Percentiles rank a stretch among this genome's conserved stretches.
Conservation (phyloP, 2,888 invertebrate genomes). For the Ennomos fuscantarius region DNA sequence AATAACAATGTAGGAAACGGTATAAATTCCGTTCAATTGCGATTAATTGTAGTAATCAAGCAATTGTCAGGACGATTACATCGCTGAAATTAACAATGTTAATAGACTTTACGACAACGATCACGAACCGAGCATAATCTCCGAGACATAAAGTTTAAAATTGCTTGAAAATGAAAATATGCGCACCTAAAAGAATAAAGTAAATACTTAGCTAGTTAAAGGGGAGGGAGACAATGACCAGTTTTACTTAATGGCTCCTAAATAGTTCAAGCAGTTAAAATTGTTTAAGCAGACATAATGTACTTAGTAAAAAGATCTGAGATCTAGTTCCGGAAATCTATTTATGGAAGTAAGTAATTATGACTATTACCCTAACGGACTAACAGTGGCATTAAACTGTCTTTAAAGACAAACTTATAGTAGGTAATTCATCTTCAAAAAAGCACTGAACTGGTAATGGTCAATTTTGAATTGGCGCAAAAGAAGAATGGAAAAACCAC, state of each 20-base stretch:
- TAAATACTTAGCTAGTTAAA: slow-evolving; percentile 61
- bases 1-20: slow-evolving; percentile 66
- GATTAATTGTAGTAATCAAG: slow-evolving; percentile 83
- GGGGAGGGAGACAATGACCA: slow-evolving; percentile 64
- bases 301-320: slow-evolving; percentile 14
- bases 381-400: slow-evolving; percentile 13
- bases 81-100: slow-evolving; percentile 75
- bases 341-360: slow-evolving; percentile 6
- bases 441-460: too few relatives aligned
- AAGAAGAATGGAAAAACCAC: too few relatives aligned
- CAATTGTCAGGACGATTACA: slow-evolving; percentile 75
- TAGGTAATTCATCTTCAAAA: slow-evolving; percentile 10
- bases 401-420: slow-evolving; percentile 7
- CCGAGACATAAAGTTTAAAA: slow-evolving; percentile 47
- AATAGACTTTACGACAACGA: slow-evolving; percentile 49
- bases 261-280: slow-evolving; percentile 46
- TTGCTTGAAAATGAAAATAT: slow-evolving; percentile 23
- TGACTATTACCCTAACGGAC: slow-evolving; percentile 2
- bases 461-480: too few relatives aligned
- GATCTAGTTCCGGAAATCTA: slow-evolving; percentile 21
- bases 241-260: slow-evolving; percentile 64
- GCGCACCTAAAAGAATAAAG: slow-evolving; percentile 54
- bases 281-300: slow-evolving; percentile 15
- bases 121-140: slow-evolving; percentile 44
- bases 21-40: slow-evolving; percentile 80